phyloP scores from a whole-genome alignment of 2,888 invertebrate genomes.

The Calameuta idolon region DNA sequence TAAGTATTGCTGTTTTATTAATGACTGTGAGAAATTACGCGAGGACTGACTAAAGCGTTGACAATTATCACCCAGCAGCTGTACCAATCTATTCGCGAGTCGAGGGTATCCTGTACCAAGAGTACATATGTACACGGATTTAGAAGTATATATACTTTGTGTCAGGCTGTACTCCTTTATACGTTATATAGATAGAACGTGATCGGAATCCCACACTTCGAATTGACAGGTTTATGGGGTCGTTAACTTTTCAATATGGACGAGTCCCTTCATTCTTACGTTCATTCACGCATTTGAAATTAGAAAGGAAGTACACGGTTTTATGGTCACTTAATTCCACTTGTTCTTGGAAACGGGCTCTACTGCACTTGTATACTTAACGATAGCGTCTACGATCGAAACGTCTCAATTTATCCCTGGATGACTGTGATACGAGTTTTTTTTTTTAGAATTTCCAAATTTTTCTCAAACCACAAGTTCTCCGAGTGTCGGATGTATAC shows the following conservation, averaged over 20 bases:
- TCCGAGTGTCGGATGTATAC: not conserved
- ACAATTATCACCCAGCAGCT: not conserved
- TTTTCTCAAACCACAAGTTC: not conserved
- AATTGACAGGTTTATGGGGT: not conserved
- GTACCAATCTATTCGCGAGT: not conserved
- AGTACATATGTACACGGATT: not conserved
- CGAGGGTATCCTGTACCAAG: not conserved
- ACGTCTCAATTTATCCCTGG: not conserved
- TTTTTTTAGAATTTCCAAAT: not conserved
- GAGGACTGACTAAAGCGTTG: not conserved
- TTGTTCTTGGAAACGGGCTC: constrained; percentile 14
- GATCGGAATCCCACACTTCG: not conserved
- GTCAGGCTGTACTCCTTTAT: not conserved
- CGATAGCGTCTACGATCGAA: not conserved
- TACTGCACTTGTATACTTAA: not conserved
- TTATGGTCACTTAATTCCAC: constrained; percentile 27
- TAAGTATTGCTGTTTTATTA: not conserved
- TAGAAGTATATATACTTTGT: not conserved
- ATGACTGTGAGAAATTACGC: not conserved
- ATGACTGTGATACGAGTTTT: not conserved
- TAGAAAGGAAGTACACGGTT: constrained; percentile 12
- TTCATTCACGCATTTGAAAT: not conserved
- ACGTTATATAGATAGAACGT: not conserved
- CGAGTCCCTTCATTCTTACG: not conserved
- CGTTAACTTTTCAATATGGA: not conserved